Evolutionary conservation across 2,888 invertebrate species (phyloP).

Genomic region (Tubulanus polymorphus): DNA sequence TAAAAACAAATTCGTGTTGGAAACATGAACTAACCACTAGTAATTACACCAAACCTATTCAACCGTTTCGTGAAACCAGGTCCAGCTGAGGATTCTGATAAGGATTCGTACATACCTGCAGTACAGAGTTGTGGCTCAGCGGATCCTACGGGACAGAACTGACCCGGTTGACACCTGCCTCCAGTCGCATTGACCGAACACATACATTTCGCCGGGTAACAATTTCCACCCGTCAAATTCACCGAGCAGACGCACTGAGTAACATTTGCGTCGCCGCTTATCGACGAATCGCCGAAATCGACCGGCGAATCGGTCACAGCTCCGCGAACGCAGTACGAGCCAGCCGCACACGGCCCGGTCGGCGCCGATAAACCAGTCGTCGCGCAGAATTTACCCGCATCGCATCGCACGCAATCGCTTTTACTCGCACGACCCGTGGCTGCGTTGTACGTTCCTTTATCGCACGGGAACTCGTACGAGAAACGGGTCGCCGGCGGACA

Average conservation of each 20-base stretch:
- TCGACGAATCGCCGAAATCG: slow-evolving; percentile 25
- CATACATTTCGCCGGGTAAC: too few species aligned
- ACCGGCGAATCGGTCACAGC: slow-evolving; percentile 38
- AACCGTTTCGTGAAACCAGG: too few species aligned
- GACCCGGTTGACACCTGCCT: slow-evolving; percentile 40
- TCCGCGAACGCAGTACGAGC: slow-evolving; percentile 48
- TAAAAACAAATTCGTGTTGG: too few species aligned
- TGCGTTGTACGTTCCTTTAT: slow-evolving; percentile 36
- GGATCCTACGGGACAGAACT: slow-evolving; percentile 45
- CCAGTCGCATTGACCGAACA: slow-evolving; percentile 42
- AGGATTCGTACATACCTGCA: slow-evolving; percentile 36
- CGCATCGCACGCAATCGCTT: slow-evolving; percentile 41
- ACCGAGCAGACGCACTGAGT: slow-evolving; percentile 19
- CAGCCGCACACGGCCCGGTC: slow-evolving; percentile 35
- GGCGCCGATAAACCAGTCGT: slow-evolving; percentile 30
- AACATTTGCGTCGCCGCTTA: too few species aligned
- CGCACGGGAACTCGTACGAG: slow-evolving; percentile 37
- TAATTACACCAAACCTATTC: too few species aligned
- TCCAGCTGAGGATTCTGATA: too few species aligned
- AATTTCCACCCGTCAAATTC: slow-evolving; percentile 16
- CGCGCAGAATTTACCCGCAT: slow-evolving; percentile 41
- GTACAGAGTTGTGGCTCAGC: slow-evolving; percentile 34
- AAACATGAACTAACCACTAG: too few species aligned
- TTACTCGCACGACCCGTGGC: slow-evolving; percentile 28
- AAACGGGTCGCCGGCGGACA: slow-evolving; percentile 33